These are phyloP conservation scores for Rafetus swinhoei DNA, from an alignment of 2,113 vertebrate genomes.

Conservation along the genomic window DNA sequence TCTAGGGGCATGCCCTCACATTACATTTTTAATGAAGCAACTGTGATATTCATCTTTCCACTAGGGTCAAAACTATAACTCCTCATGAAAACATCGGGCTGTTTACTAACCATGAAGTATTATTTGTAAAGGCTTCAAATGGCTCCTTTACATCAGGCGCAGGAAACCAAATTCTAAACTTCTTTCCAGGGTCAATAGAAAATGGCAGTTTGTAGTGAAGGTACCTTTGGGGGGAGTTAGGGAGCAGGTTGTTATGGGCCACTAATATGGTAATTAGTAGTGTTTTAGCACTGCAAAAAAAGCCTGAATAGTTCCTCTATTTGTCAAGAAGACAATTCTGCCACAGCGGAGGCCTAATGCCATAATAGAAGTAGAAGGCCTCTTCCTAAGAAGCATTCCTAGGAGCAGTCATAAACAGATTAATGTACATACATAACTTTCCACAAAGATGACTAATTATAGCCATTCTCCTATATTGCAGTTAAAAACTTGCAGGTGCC, in stretches of 20 bases:
- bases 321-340: not conserved
- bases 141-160: not conserved
- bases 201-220: not conserved
- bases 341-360: not conserved
- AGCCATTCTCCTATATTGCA: not conserved
- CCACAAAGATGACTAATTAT: not conserved
- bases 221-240: not conserved
- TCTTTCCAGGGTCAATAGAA: not conserved
- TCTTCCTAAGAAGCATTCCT: rapidly evolving
- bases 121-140: not conserved
- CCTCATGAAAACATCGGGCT: not conserved
- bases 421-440: not conserved
- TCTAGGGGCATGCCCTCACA: not conserved
- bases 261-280: not conserved
- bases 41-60: not conserved
- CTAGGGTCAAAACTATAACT: not conserved
- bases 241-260: rapidly evolving
- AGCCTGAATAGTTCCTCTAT: not conserved
- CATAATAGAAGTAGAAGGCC: not conserved
- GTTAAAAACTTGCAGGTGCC: not conserved
- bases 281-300: not conserved
- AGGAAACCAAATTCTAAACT: not conserved
- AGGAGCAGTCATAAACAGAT: not conserved
- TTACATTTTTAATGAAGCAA: not conserved
- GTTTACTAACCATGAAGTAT: not conserved